Percentiles rank a stretch among this genome's conserved stretches.
Evolutionary conservation across 2,113 vertebrate genomes (phyloP).

Genomic region (Oreotrochilus melanogaster): DNA sequence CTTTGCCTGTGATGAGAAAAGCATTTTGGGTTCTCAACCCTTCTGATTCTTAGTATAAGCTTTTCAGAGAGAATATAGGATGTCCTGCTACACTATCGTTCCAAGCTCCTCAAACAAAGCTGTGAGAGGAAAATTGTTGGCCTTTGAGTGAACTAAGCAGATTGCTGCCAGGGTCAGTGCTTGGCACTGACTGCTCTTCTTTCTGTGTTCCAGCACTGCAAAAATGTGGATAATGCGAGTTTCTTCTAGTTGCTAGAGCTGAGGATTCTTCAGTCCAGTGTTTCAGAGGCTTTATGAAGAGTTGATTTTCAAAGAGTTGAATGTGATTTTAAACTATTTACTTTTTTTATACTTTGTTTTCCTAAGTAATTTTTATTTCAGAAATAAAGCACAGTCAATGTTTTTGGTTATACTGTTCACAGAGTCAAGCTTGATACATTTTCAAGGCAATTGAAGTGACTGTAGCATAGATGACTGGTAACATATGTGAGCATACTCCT

Average conservation of each 20-base stretch:
- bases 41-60: neutral
- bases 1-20: neutral
- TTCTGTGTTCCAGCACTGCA: neutral
- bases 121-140: constrained; percentile 9
- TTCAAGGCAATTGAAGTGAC: neutral
- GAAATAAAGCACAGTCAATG: neutral
- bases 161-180: neutral
- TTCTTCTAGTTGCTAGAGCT: neutral
- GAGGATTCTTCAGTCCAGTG: neutral
- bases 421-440: neutral
- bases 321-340: neutral
- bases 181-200: constrained; percentile 8
- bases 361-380: neutral
- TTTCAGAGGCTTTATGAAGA: neutral
- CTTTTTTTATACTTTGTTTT: neutral
- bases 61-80: neutral
- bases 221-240: neutral
- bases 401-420: neutral
- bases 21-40: neutral
- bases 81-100: neutral
- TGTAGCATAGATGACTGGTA: neutral
- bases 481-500: neutral
- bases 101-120: neutral
- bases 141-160: neutral
- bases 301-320: neutral